Conservation (phyloP, 53 echinoderm and acorn worm species). For the Henricia sp. region DNA sequence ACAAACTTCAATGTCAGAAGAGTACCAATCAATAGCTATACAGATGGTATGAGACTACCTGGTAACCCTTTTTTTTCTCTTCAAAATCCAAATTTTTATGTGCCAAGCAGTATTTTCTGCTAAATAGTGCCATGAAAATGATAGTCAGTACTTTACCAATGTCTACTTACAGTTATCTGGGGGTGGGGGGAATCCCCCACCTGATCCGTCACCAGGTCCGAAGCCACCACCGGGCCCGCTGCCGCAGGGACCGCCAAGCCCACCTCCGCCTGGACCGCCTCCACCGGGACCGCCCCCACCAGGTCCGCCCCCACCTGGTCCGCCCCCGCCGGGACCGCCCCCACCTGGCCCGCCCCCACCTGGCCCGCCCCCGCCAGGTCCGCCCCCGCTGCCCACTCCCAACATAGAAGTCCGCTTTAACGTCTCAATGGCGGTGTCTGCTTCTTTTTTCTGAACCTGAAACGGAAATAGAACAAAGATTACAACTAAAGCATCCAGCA, state of each 20-base stretch:
- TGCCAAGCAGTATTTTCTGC: too few relatives aligned
- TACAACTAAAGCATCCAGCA: too few relatives aligned
- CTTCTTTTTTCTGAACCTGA: conserved; percentile 68
- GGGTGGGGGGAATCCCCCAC: conserved; percentile 64
- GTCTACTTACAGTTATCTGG: conserved; percentile 46
- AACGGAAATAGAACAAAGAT: too few relatives aligned
- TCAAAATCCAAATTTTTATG: too few relatives aligned
- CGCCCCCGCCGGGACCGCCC: background rate
- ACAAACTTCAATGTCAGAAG: too few relatives aligned
- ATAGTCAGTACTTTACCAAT: background rate
- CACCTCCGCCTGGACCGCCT: conserved; percentile 39
- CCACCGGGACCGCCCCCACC: conserved; percentile 41
- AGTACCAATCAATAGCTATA: too few relatives aligned
- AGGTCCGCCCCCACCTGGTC: conserved; percentile 11
- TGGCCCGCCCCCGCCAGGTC: conserved; percentile 21
- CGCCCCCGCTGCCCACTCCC: conserved; percentile 26
- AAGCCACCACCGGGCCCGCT: conserved; percentile 36
- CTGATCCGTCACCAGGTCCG: conserved; percentile 53
- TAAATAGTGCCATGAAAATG: too few relatives aligned
- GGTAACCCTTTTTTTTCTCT: too few relatives aligned
- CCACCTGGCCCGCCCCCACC: conserved; percentile 29
- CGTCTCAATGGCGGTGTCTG: conserved; percentile 63
- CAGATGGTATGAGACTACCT: too few relatives aligned
- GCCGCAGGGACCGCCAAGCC: background rate
- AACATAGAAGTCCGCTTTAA: conserved; percentile 48